Evolutionary conservation across 2,888 invertebrate species (phyloP).

Genomic region (Apantesis nais): DNA sequence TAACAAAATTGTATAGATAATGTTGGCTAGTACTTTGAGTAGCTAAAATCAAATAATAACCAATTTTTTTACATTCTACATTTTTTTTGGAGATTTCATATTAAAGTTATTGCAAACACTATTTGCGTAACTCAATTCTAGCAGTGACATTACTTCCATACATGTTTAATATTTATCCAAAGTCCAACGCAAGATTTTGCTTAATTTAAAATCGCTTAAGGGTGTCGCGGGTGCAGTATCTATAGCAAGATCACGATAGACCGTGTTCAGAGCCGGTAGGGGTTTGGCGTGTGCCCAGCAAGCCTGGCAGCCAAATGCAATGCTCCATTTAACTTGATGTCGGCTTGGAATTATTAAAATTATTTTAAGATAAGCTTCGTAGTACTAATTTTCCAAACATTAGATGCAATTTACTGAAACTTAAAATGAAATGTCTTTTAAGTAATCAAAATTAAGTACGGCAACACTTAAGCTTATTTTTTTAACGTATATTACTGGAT

Average conservation of each 20-base stretch:
- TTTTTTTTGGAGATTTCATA: background rate
- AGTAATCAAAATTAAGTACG: background rate
- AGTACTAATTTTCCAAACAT: background rate
- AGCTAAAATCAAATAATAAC: no score
- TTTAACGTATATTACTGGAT: no score
- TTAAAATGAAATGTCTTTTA: background rate
- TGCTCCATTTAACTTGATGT: constrained; percentile 46
- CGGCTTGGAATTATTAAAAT: constrained; percentile 50
- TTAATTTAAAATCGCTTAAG: constrained; percentile 74
- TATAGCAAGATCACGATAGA: constrained; percentile 64
- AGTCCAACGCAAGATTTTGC: constrained; percentile 33
- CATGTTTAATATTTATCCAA: background rate
- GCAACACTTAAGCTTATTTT: background rate
- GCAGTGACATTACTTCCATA: background rate
- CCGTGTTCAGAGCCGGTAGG: constrained; percentile 52
- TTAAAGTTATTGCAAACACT: background rate
- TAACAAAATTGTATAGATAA: no score
- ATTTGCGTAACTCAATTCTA: background rate
- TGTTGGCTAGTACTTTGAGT: no score
- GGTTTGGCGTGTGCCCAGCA: constrained; percentile 65
- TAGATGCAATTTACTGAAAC: background rate
- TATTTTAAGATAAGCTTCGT: constrained; percentile 13
- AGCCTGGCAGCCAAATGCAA: constrained; percentile 60
- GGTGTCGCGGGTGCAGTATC: constrained; percentile 57
- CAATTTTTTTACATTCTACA: background rate